phyloP scores from a whole-genome alignment of 2,888 invertebrate species.

The Tetranychus piercei region DNA sequence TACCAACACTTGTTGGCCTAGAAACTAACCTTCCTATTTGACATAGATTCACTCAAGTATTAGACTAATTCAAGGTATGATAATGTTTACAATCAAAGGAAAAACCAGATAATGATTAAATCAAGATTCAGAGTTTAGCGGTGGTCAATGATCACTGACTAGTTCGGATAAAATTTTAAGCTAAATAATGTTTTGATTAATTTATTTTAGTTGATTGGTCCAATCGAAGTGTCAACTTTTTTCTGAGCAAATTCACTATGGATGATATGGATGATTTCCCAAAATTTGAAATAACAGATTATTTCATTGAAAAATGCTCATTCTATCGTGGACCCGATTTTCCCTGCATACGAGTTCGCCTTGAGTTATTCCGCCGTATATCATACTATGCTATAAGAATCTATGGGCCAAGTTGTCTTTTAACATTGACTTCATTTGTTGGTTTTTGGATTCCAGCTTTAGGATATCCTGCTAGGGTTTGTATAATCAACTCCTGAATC shows the following conservation, averaged over 20 bases:
- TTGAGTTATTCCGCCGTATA: slow-evolving; percentile 17
- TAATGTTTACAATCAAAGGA: no score
- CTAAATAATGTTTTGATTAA: background rate
- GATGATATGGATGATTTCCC: slow-evolving; percentile 11
- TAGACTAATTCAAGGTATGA: no score
- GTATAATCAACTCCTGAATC: background rate
- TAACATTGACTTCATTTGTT: slow-evolving; percentile 17
- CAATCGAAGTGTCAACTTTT: slow-evolving; percentile 6
- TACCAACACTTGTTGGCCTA: no score
- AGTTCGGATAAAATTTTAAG: no score
- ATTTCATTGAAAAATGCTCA: slow-evolving; percentile 5
- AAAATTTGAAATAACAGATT: slow-evolving; percentile 15
- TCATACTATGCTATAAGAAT: slow-evolving; percentile 20
- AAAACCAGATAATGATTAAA: no score
- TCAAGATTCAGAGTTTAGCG: no score
- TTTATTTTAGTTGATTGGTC: slow-evolving; percentile 6
- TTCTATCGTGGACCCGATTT: slow-evolving; percentile 11
- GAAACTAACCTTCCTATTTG: no score
- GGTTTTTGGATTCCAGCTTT: slow-evolving; percentile 35
- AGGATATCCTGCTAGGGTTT: slow-evolving; percentile 17
- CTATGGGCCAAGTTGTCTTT: slow-evolving; percentile 20
- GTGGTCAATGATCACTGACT: no score
- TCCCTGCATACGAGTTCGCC: slow-evolving; percentile 15
- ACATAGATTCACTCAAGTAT: no score
- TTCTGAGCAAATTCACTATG: slow-evolving; percentile 14